Evolutionary conservation across 2,888 invertebrate species (phyloP).

Genomic region (Brenthis daphne): DNA sequence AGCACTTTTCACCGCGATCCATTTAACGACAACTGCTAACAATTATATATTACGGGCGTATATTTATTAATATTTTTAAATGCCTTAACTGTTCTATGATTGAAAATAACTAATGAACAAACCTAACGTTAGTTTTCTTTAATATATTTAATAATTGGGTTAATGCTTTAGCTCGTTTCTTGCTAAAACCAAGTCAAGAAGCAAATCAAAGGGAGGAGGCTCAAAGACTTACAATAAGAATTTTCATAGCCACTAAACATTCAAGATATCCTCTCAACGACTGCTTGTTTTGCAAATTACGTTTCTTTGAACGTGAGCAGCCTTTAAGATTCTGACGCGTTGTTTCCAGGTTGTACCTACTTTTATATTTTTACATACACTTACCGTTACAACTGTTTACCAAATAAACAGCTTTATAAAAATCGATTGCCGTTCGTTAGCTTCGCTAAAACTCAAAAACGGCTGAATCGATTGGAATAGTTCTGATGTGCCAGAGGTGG

Average conservation of each 20-base stretch:
- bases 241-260: conserved; percentile 20
- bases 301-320: conserved; percentile 12
- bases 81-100: too few relatives aligned
- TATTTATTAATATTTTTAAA: background rate
- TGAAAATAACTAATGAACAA: too few relatives aligned
- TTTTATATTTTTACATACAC: background rate
- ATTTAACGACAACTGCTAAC: conserved; percentile 25
- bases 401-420: too few relatives aligned
- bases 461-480: too few relatives aligned
- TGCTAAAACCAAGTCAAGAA: conserved; percentile 8
- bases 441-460: too few relatives aligned
- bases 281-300: conserved; percentile 23
- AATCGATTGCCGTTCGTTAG: too few relatives aligned
- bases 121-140: too few relatives aligned
- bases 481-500: too few relatives aligned
- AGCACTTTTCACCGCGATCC: conserved; percentile 36
- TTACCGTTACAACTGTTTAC: too few relatives aligned
- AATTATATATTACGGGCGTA: conserved; percentile 14
- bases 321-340: conserved; percentile 2
- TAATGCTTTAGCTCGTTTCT: background rate
- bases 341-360: background rate
- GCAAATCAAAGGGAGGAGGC: conserved; percentile 12
- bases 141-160: background rate
- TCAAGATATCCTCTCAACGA: conserved; percentile 16
- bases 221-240: conserved; percentile 16